Conservation (phyloP, 2,888 invertebrate genomes). For the Hirudinaria manillensis region DNA sequence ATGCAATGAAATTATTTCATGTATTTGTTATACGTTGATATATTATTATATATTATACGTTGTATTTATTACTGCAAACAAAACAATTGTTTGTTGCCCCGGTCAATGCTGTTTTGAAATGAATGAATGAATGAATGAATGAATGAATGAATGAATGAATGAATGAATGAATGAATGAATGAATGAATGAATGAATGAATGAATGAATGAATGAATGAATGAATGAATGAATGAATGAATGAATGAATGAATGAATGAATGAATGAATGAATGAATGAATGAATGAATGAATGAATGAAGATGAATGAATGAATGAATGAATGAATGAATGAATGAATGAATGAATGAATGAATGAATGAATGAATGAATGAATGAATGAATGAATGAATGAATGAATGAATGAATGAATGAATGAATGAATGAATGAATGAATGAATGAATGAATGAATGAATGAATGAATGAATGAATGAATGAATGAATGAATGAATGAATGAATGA, state of each 20-base stretch:
- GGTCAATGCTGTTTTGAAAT: no score
- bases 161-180: neutral
- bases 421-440: neutral
- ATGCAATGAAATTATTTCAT: no score
- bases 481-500: no score
- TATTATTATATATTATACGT: no score
- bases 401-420: neutral
- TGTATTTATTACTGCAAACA: no score
- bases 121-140: no score
- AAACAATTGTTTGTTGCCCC: no score
- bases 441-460: no score
- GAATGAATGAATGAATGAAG: neutral
- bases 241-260: neutral
- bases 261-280: neutral
- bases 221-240: neutral
- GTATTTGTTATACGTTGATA: no score
- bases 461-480: no score
- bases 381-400: constrained; percentile 7
- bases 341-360: neutral
- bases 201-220: neutral
- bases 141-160: neutral
- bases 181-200: neutral
- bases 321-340: neutral
- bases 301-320: neutral
- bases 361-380: neutral